phyloP scores from a whole-genome alignment of 2,797 vertebrate genomes.

The Percopsis omiscomaycus region DNA sequence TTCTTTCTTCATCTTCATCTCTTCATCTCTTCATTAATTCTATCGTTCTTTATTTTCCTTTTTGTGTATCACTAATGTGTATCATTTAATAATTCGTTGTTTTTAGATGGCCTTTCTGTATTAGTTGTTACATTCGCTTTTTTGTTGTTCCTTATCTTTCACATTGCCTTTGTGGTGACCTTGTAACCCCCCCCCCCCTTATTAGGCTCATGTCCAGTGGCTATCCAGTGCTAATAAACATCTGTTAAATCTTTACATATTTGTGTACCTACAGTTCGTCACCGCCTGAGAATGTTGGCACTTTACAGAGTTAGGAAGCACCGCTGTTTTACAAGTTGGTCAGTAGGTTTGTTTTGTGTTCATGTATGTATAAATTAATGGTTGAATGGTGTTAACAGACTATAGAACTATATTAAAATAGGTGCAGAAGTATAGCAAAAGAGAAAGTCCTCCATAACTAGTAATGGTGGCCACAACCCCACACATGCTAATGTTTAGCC shows the following conservation, averaged over 20 bases:
- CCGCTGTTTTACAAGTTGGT: background rate
- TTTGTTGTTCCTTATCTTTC: too few relatives aligned
- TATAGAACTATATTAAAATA: background rate
- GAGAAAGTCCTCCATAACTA: conserved; percentile 44
- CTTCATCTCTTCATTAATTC: conserved; percentile 15
- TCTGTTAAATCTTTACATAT: conserved; percentile 5
- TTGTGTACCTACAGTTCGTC: conserved; percentile 1
- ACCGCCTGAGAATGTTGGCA: background rate
- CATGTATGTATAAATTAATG: conserved; percentile 6
- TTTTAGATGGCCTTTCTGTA: too few relatives aligned
- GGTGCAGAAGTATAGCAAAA: conserved; percentile 26
- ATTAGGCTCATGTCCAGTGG: conserved; percentile 29
- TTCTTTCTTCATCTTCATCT: background rate
- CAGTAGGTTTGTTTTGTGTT: background rate
- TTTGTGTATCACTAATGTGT: too few relatives aligned
- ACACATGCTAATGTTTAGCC: conserved; percentile 71
- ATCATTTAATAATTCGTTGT: too few relatives aligned
- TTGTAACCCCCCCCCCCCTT: conserved; percentile 1
- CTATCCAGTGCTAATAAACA: conserved; percentile 29
- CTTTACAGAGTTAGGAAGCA: background rate
- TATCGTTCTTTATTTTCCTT: background rate
- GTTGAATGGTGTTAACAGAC: background rate
- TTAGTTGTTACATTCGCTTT: too few relatives aligned
- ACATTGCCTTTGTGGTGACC: too few relatives aligned
- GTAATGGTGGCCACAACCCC: conserved; percentile 66